Evolutionary conservation across 2,888 invertebrate genomes (phyloP), one percentile per base, ranked within the genome.

Genomic region (Synergus japonicus): DNA sequence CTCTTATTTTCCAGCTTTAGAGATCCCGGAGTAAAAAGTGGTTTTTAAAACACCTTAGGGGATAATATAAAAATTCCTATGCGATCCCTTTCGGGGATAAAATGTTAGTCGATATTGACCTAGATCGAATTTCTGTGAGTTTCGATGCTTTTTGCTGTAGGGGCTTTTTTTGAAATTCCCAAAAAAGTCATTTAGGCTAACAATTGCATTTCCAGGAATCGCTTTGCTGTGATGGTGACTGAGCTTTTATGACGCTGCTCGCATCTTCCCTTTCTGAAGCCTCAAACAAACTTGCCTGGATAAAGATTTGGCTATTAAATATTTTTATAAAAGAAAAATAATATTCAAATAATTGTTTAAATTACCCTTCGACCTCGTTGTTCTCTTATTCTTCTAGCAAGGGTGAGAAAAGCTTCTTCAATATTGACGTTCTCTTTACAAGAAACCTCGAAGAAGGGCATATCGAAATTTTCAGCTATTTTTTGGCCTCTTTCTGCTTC

Each of bases 381-480:
- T 92, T 97, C 97, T 81, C 97, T 94, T 92, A 97, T 97, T 93
- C 95, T 95, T 91, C 97, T 94, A 83, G 97, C 97, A 90, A 97
- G 92, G 69, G 96, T 95, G 84, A 97, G 92, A 92, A 97, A 97
- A 76, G 96, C 95, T 90, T 96, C 96, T 91, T 97, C 97, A 88
- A 97, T 97, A 88, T 97, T 97, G 81, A 97, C 95, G 90, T 97
- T 96, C 86, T 95, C 96, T 92, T 97, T 97, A 92, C 97, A 97
- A 13, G 97, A 97, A 15, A 97, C 97, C 93, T 97, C 97, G 90
- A 96, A 97, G 91, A 97, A 97, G 49, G 97, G 97, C 95, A 97
- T 96, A 87, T 97, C 97, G 88, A 97, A 97, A 90, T 96, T 96
- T 89, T 97, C 97, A 0, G 97, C 97, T 92, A 97, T 96, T 96